Evolutionary conservation across 1,140 invertebrate genomes (phyloP).

Genomic region (Fopius arisanus): DNA sequence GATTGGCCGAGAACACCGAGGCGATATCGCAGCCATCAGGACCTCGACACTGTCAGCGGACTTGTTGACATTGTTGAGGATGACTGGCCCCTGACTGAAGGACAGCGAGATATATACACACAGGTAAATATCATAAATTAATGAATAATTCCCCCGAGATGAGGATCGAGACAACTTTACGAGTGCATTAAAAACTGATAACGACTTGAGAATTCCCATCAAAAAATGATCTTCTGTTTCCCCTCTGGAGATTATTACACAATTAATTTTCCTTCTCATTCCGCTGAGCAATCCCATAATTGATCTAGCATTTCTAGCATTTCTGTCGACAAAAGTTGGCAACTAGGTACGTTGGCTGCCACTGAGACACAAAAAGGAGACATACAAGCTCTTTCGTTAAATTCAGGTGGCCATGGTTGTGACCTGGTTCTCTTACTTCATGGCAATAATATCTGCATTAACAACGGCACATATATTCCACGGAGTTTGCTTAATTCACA

Average conservation of each 20-base stretch:
- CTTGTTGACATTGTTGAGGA: slow-evolving; percentile 62
- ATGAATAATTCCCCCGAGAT: neutral
- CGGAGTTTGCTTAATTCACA: neutral
- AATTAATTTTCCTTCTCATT: neutral
- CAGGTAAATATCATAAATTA: slow-evolving; percentile 46
- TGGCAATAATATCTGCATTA: neutral
- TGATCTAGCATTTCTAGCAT: neutral
- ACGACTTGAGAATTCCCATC: neutral
- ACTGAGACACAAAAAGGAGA: neutral
- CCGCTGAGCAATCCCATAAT: neutral
- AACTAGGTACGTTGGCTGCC: neutral
- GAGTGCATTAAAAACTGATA: neutral
- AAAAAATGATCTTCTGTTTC: neutral
- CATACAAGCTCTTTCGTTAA: neutral
- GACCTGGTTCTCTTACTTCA: neutral
- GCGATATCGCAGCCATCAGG: slow-evolving; percentile 57
- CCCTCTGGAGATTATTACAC: neutral
- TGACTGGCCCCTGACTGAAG: slow-evolving; percentile 58
- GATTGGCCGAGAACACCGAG: slow-evolving; percentile 58
- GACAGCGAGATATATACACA: slow-evolving; percentile 59
- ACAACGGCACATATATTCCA: neutral
- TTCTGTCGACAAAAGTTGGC: neutral
- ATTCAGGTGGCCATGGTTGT: neutral
- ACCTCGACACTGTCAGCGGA: slow-evolving; percentile 59
- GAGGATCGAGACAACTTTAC: neutral